These are phyloP conservation scores for Melieria picta DNA, from an alignment of 2,888 invertebrate species.

Conservation along the genomic window DNA sequence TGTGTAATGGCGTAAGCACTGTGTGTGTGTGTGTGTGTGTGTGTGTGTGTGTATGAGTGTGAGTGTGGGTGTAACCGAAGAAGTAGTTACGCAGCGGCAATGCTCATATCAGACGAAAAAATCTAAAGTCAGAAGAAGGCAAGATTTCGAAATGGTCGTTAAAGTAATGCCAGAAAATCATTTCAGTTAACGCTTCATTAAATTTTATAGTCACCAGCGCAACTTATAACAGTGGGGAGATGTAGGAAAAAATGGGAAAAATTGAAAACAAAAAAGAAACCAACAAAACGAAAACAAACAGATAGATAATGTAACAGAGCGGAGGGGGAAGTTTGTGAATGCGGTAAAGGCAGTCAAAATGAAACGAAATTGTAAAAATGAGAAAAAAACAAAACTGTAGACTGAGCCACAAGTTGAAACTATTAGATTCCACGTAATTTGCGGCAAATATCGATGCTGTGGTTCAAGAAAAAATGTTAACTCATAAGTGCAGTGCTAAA, in stretches of 20 bases:
- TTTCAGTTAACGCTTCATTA: constrained; percentile 30
- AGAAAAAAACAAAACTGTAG: too few species aligned
- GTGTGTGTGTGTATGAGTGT: not conserved
- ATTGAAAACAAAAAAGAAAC: not conserved
- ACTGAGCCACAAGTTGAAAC: too few species aligned
- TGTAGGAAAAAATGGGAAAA: not conserved
- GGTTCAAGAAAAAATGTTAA: too few species aligned
- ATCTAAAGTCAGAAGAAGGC: not conserved
- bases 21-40: not conserved
- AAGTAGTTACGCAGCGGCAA: not conserved
- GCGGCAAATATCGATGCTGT: too few species aligned
- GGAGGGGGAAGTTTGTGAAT: too few species aligned
- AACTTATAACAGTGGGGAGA: constrained; percentile 3
- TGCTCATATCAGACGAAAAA: not conserved
- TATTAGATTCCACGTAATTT: too few species aligned
- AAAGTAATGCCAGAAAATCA: constrained; percentile 8
- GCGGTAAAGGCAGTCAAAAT: too few species aligned
- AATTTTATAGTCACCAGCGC: constrained; percentile 18
- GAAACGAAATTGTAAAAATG: too few species aligned
- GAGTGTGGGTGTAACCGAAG: not conserved
- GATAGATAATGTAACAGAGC: too few species aligned
- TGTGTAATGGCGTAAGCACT: too few species aligned
- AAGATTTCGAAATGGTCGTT: constrained; percentile 1
- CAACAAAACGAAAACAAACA: too few species aligned
- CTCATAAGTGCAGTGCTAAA: too few species aligned